Conservation (phyloP, 2,888 invertebrate species). For the Caenorhabditis becei region DNA sequence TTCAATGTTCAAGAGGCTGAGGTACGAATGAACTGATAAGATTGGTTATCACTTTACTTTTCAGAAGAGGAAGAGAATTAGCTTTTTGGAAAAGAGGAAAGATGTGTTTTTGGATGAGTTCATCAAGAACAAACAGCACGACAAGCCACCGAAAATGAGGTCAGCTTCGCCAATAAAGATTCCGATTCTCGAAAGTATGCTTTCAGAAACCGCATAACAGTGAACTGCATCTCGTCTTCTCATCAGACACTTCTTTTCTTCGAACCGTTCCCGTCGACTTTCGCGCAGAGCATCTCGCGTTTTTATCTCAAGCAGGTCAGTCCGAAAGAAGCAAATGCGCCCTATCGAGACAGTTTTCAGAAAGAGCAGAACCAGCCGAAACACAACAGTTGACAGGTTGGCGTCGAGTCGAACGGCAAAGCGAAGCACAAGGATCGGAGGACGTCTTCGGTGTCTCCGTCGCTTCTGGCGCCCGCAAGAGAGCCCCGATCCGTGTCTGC, state of each 20-base stretch:
- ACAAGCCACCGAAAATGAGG: conserved; percentile 71
- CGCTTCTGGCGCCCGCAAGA: not conserved
- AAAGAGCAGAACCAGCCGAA: conserved; percentile 21
- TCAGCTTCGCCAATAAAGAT: no score
- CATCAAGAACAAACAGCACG: conserved; percentile 73
- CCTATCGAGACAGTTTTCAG: not conserved
- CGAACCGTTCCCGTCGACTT: conserved; percentile 52
- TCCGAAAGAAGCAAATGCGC: no score
- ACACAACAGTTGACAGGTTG: conserved; percentile 54
- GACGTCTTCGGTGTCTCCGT: conserved; percentile 4
- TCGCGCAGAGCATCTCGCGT: conserved; percentile 40
- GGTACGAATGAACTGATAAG: conserved; percentile 4
- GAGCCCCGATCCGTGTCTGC: conserved; percentile 35
- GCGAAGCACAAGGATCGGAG: conserved; percentile 7
- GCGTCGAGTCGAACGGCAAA: conserved; percentile 48
- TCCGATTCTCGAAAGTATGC: no score
- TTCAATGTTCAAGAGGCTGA: conserved; percentile 20
- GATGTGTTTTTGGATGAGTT: conserved; percentile 78
- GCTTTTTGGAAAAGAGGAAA: conserved; percentile 76
- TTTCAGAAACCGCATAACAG: conserved; percentile 51
- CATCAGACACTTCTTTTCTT: conserved; percentile 57
- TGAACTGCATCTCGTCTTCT: conserved; percentile 57
- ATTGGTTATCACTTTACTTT: no score
- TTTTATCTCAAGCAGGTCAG: conserved; percentile 35
- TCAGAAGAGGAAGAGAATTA: conserved; percentile 66